Evolutionary conservation across 1,140 invertebrate species (phyloP).

Genomic region (Ceratina japonica): DNA sequence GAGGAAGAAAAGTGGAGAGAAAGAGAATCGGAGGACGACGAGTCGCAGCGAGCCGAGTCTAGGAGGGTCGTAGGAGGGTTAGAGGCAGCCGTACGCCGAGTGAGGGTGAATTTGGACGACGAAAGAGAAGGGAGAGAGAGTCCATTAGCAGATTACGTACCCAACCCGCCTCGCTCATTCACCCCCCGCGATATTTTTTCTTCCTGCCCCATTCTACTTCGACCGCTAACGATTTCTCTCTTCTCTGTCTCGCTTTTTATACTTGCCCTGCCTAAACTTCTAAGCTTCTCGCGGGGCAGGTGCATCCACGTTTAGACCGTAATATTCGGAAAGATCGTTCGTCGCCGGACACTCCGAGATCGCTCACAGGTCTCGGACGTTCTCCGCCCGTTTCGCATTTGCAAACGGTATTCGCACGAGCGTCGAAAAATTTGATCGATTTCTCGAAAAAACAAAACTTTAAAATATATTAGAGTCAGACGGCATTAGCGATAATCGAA

Average conservation of each 20-base stretch:
- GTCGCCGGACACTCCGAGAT: neutral
- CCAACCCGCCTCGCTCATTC: conserved; percentile 71
- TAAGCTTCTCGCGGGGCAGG: conserved; percentile 44
- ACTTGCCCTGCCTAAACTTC: conserved; percentile 28
- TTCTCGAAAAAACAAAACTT: no score
- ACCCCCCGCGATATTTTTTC: conserved; percentile 68
- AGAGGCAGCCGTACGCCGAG: conserved; percentile 37
- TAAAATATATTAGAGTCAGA: no score
- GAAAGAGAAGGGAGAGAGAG: conserved; percentile 66
- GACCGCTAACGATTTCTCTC: conserved; percentile 57
- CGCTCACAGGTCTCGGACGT: neutral
- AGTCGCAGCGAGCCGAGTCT: conserved; percentile 41
- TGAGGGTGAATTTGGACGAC: conserved; percentile 66
- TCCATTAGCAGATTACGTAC: conserved; percentile 79
- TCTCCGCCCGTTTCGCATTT: no score
- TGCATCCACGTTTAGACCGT: conserved; percentile 36
- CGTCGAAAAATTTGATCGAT: no score
- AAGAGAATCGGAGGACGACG: conserved; percentile 45
- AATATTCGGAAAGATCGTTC: conserved; percentile 25
- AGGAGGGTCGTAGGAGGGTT: conserved; percentile 57
- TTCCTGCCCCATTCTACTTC: conserved; percentile 58
- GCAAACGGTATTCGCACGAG: no score
- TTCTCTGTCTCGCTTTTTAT: conserved; percentile 45
- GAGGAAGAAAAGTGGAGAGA: conserved; percentile 25
- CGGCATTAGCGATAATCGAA: no score